Evolutionary conservation across 1,140 invertebrate species (phyloP).

Genomic region (Diorhabda carinulata): DNA sequence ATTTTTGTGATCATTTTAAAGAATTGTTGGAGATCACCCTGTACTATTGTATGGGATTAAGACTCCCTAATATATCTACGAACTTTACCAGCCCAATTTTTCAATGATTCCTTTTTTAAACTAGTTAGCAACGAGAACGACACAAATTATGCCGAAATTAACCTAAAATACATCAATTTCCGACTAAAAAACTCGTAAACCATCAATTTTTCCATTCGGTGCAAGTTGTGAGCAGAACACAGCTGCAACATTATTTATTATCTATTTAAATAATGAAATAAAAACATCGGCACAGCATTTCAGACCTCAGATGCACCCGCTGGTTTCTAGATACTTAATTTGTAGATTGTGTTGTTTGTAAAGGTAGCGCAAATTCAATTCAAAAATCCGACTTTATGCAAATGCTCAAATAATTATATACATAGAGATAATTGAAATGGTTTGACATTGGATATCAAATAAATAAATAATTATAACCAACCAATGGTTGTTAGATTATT

Average conservation of each 20-base stretch:
- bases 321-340: background rate
- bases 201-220: conserved; percentile 1
- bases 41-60: too few relatives aligned
- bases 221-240: background rate
- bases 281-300: conserved; percentile 8
- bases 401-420: too few relatives aligned
- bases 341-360: too few relatives aligned
- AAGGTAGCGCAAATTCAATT: too few relatives aligned
- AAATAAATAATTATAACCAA: too few relatives aligned
- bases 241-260: conserved; percentile 8
- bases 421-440: too few relatives aligned
- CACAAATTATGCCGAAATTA: conserved; percentile 2
- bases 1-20: too few relatives aligned
- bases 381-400: too few relatives aligned
- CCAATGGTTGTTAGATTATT: too few relatives aligned
- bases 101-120: background rate
- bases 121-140: background rate
- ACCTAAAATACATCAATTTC: conserved; percentile 2
- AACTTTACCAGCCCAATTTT: background rate
- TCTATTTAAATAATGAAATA: conserved; percentile 10
- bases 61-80: too few relatives aligned
- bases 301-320: conserved; percentile 5
- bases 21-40: too few relatives aligned
- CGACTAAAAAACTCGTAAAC: background rate
- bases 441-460: too few relatives aligned